Conservation (phyloP, 2,888 invertebrate genomes). For the Sinhomidia bicolor region DNA sequence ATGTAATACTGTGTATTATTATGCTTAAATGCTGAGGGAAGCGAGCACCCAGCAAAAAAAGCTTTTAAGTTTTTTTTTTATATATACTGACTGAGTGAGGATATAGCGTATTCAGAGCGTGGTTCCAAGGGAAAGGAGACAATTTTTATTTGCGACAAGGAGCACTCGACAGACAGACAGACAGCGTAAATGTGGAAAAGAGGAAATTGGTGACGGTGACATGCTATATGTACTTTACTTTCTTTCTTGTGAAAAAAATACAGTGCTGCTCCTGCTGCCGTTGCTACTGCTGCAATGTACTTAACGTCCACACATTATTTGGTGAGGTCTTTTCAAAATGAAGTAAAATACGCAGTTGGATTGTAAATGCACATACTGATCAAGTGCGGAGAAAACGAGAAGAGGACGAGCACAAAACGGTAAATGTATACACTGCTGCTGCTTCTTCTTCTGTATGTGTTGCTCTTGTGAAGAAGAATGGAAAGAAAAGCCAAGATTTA, state of each 20-base stretch:
- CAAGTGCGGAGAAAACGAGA: conserved; percentile 24
- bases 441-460: too few species aligned
- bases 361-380: conserved; percentile 61
- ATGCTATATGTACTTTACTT: too few species aligned
- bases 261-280: too few species aligned
- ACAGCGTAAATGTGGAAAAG: conserved; percentile 27
- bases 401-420: not conserved
- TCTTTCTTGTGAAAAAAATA: too few species aligned
- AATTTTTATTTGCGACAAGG: conserved; percentile 2
- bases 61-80: too few species aligned
- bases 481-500: conserved; percentile 76
- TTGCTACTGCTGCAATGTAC: conserved; percentile 14
- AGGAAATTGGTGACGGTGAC: conserved; percentile 58
- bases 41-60: not conserved
- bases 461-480: conserved; percentile 10
- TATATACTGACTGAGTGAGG: too few species aligned
- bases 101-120: too few species aligned
- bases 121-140: not conserved
- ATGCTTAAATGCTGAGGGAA: too few species aligned
- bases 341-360: conserved; percentile 49
- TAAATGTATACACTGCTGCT: too few species aligned
- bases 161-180: not conserved
- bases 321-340: conserved; percentile 46
- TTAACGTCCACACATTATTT: conserved; percentile 54
- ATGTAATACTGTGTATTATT: too few species aligned